Percentiles rank a stretch among this genome's conserved stretches.
Conservation (phyloP, 2,888 invertebrate genomes). For the Phytoseiulus persimilis region DNA sequence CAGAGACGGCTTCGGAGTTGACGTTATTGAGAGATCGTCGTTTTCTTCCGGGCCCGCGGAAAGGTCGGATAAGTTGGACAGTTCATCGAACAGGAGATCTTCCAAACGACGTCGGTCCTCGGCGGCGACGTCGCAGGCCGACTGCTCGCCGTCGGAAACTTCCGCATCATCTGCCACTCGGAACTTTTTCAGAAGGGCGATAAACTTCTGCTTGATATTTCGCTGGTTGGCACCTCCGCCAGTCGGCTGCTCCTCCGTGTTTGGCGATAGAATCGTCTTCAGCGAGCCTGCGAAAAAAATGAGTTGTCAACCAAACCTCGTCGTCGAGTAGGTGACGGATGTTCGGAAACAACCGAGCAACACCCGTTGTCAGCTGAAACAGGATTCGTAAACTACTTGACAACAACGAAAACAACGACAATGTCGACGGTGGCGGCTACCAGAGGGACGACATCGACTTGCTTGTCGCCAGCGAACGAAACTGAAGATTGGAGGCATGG, state of each 20-base stretch:
- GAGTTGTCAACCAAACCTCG: background rate
- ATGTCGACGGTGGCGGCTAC: no score
- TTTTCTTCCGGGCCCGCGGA: slow-evolving; percentile 58
- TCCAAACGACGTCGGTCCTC: slow-evolving; percentile 61
- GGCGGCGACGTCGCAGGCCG: slow-evolving; percentile 57
- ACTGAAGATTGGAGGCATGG: no score
- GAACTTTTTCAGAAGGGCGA: slow-evolving; percentile 84
- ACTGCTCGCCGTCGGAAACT: slow-evolving; percentile 42
- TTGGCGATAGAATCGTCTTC: slow-evolving; percentile 36
- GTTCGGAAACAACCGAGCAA: no score
- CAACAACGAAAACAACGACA: no score
- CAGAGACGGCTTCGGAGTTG: slow-evolving; percentile 90
- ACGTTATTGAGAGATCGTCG: slow-evolving; percentile 91
- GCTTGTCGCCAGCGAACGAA: no score
- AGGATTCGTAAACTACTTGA: no score
- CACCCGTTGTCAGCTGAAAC: no score
- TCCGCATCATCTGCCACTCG: slow-evolving; percentile 72
- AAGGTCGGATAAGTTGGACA: slow-evolving; percentile 81
- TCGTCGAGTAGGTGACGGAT: no score
- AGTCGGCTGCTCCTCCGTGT: slow-evolving; percentile 19
- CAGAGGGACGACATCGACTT: no score
- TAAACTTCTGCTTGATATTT: slow-evolving; percentile 93
- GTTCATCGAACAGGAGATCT: slow-evolving; percentile 77
- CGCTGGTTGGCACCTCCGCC: slow-evolving; percentile 58
- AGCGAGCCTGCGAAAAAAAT: slow-evolving; percentile 1